Evolutionary conservation across 2,797 vertebrate genomes (phyloP).

Genomic region (Delichon dasypus): DNA sequence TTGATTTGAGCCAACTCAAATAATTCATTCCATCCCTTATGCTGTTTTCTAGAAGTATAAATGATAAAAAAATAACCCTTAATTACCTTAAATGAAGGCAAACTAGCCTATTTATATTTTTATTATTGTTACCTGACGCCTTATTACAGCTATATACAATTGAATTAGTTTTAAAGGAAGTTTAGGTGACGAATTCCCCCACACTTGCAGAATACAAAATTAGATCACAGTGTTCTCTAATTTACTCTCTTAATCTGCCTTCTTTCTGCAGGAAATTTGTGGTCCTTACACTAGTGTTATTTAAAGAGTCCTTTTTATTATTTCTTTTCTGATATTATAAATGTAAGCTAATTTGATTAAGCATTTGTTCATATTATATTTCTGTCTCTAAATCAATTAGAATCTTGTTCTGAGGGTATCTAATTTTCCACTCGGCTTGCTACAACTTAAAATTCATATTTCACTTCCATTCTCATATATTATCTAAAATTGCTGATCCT

Average conservation of each 20-base stretch:
- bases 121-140: neutral
- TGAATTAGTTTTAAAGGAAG: neutral
- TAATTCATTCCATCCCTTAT: neutral
- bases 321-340: neutral
- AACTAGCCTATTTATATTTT: neutral
- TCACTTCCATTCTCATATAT: neutral
- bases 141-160: neutral
- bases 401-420: neutral
- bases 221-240: neutral
- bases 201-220: neutral
- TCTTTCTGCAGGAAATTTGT: neutral
- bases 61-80: neutral
- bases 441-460: neutral
- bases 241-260: neutral
- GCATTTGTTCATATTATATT: neutral
- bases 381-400: neutral
- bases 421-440: neutral
- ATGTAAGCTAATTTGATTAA: neutral
- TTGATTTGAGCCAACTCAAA: neutral
- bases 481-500: neutral
- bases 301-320: neutral
- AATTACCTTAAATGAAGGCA: neutral
- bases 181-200: neutral
- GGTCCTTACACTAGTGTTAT: neutral
- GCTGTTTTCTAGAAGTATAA: neutral